These are phyloP conservation scores for Saccopteryx bilineata DNA, from an alignment of 2,113 vertebrate species.

Conservation along the genomic window DNA sequence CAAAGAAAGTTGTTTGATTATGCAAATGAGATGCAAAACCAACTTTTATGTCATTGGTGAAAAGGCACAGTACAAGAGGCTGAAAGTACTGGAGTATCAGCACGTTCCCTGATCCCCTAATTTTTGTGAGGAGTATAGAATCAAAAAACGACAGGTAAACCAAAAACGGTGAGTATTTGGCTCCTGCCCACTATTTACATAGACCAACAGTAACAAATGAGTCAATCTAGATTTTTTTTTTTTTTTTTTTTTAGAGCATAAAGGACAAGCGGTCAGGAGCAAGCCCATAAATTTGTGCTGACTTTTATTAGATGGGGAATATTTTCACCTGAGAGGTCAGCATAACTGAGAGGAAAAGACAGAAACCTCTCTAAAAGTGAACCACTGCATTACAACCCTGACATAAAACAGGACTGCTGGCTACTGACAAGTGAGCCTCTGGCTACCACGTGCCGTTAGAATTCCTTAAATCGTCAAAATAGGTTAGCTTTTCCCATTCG, in stretches of 20 bases:
- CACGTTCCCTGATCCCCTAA: no score
- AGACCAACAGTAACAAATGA: slow-evolving; percentile 32
- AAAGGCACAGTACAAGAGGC: no score
- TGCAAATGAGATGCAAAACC: no score
- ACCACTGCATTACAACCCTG: background rate
- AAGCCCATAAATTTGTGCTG: slow-evolving; percentile 62
- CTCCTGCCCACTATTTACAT: background rate
- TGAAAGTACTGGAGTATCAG: no score
- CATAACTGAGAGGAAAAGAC: slow-evolving; percentile 35
- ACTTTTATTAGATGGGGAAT: slow-evolving; percentile 74
- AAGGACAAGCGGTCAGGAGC: slow-evolving; percentile 63
- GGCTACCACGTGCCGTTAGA: background rate
- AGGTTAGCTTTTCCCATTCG: background rate
- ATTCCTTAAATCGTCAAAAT: slow-evolving; percentile 42
- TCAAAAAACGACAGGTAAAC: background rate
- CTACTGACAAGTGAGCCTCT: background rate
- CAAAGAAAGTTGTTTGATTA: no score
- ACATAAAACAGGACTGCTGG: slow-evolving; percentile 68
- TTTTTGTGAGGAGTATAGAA: no score
- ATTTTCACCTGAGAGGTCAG: slow-evolving; percentile 62
- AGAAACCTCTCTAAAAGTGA: slow-evolving; percentile 41
- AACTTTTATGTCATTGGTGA: no score
- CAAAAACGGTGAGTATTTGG: background rate
- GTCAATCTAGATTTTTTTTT: slow-evolving; percentile 58
- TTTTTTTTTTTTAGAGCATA: slow-evolving; percentile 59